Base-by-base conservation (phyloP, 1,140 invertebrate genomes). In the Archivesica marissinica region DNA sequence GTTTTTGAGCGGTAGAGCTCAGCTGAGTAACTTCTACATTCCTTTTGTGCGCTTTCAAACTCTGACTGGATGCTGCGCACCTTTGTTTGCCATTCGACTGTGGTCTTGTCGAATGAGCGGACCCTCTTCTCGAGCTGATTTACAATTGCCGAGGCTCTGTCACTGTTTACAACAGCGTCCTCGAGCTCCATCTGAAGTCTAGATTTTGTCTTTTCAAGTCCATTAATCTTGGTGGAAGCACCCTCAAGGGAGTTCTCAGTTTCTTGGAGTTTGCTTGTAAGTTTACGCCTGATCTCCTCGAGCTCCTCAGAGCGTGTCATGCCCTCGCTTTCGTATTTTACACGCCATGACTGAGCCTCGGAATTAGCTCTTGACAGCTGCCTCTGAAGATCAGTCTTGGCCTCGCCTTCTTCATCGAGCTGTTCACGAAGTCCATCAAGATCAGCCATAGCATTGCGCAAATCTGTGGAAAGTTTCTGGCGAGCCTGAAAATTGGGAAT, bases 241-340 rank as follows among this genome's bases (percentile, higher is more conserved):
- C 98, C 97, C 95, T 99, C 99, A 94, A 99, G 99, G 96, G 99
- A 98, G 96, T 99, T 99, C 96, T 99, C 99, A 95, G 99, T 96
- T 94, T 97, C 97, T 90, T 97, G 97, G 90, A 99, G 95, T 88
- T 97, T 97, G 87, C 97, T 96, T 95, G 99, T 99, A 94, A 99
- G 98, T 95, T 99, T 98, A 94, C 99, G 98, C 95, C 99, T 99
- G 92, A 98, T 97, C 94, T 99, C 99, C 94, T 99, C 99, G 87
- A 99, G 96, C 95, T 99, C 99, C 94, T 99, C 99, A 89, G 98
- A 97, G 89, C 98, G 96, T 86, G 98, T 97, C 88, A 99, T 96
- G 92, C 98, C 98, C 95, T 99, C 98, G 91, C 97, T 97, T 94
- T 99, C 98, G 96, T 98, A 99, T 94, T 99, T 99, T 93, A 97